Evolutionary conservation across 2,113 vertebrate species (phyloP).

Genomic region (Calonectris borealis): DNA sequence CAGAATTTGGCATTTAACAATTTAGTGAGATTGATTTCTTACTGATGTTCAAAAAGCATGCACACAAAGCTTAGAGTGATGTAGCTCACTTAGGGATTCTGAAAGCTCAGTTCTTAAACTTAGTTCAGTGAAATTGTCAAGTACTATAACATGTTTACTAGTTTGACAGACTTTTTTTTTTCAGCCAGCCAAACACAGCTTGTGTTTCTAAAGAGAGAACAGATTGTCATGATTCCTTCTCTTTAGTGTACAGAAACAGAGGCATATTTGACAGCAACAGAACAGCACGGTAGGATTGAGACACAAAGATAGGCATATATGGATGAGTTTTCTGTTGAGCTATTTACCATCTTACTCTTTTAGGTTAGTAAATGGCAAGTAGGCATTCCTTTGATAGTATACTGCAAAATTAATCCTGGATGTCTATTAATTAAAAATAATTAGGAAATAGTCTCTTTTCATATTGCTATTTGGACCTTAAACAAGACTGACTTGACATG

Average conservation of each 20-base stretch:
- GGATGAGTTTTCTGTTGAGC: not conserved
- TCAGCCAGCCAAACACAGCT: slow-evolving; percentile 70
- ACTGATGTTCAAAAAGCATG: not conserved
- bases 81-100: not conserved
- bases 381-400: not conserved
- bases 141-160: slow-evolving; percentile 65
- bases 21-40: not conserved
- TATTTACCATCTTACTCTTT: not conserved
- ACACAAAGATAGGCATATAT: not conserved
- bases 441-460: not conserved
- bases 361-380: not conserved
- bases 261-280: slow-evolving; percentile 18
- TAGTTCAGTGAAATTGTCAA: slow-evolving; percentile 56
- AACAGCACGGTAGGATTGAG: not conserved
- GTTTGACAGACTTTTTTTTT: slow-evolving; percentile 60
- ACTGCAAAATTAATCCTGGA: not conserved
- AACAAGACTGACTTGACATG: not conserved
- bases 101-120: not conserved
- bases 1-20: not conserved
- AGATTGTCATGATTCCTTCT: slow-evolving; percentile 62
- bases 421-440: not conserved
- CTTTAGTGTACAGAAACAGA: slow-evolving; percentile 60
- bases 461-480: not conserved
- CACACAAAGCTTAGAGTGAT: not conserved
- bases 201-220: slow-evolving; percentile 73